phyloP scores from a whole-genome alignment of 2,888 invertebrate genomes.

The Carabus problematicus region DNA sequence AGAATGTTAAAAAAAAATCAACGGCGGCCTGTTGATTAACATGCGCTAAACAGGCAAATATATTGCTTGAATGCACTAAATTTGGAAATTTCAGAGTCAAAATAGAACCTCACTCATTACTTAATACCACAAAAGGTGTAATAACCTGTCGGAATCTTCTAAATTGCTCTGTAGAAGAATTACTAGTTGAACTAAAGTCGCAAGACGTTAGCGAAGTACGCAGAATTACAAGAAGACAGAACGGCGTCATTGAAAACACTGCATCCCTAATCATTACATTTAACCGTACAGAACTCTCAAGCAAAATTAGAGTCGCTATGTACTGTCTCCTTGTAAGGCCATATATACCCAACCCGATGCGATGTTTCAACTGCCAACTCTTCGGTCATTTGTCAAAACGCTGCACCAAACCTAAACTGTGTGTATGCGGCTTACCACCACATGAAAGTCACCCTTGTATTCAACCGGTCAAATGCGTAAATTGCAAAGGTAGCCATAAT shows the following conservation, averaged over 20 bases:
- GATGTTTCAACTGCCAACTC: no score
- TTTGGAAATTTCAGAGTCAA: neutral
- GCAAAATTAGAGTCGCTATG: no score
- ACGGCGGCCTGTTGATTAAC: neutral
- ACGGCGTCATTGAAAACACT: no score
- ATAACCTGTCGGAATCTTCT: constrained; percentile 1
- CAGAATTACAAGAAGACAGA: no score
- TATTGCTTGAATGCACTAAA: neutral
- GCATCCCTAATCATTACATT: no score
- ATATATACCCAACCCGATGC: no score
- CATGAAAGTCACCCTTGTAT: constrained; percentile 34
- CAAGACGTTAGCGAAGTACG: no score
- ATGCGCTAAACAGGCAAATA: neutral
- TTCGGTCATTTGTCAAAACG: constrained; percentile 36
- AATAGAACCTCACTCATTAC: neutral
- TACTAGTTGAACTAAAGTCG: no score
- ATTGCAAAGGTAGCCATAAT: constrained; percentile 36
- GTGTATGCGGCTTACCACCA: constrained; percentile 37
- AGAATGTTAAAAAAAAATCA: constrained; percentile 7
- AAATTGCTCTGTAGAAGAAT: no score
- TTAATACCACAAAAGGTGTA: constrained; percentile 1
- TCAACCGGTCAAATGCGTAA: constrained; percentile 29
- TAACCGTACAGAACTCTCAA: no score
- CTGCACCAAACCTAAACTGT: constrained; percentile 40
- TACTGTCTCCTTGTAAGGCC: no score